These are phyloP conservation scores for Malacosoma neustria DNA, from an alignment of 2,888 invertebrate genomes.

Conservation along the genomic window DNA sequence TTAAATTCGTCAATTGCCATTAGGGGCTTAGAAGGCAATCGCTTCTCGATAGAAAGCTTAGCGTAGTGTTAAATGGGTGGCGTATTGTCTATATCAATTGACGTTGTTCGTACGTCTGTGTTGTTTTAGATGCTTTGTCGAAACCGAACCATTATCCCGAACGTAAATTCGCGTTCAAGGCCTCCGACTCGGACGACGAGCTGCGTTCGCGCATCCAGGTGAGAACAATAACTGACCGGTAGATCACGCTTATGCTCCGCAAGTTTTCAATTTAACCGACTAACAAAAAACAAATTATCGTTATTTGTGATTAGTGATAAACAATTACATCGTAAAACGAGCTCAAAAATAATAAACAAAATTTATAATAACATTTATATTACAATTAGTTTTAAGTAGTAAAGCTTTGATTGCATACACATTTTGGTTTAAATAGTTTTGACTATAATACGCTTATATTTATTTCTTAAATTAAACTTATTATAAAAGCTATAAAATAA, in stretches of 20 bases:
- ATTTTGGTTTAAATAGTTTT: too few species aligned
- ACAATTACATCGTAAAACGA: too few species aligned
- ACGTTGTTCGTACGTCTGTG: slow-evolving; percentile 59
- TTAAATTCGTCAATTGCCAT: background rate
- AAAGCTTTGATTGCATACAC: too few species aligned
- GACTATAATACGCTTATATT: too few species aligned
- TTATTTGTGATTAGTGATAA: too few species aligned
- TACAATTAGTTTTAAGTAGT: too few species aligned
- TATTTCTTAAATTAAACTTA: too few species aligned
- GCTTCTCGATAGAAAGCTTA: slow-evolving; percentile 11
- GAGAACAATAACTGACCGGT: slow-evolving; percentile 19
- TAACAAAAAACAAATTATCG: too few species aligned
- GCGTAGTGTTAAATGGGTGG: slow-evolving; percentile 4
- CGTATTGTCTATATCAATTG: slow-evolving; percentile 4
- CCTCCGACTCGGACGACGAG: slow-evolving; percentile 66
- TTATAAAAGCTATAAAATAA: too few species aligned
- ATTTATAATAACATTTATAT: too few species aligned
- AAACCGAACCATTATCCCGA: slow-evolving; percentile 70
- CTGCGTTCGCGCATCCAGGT: slow-evolving; percentile 70
- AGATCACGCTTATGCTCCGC: background rate
- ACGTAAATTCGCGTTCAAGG: slow-evolving; percentile 68
- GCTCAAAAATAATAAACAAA: too few species aligned
- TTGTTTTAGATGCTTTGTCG: slow-evolving; percentile 75
- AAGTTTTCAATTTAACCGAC: too few species aligned
- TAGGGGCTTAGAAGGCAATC: slow-evolving; percentile 5